phyloP scores from a whole-genome alignment of 2,113 vertebrate genomes.

The Dromiciops gliroides region DNA sequence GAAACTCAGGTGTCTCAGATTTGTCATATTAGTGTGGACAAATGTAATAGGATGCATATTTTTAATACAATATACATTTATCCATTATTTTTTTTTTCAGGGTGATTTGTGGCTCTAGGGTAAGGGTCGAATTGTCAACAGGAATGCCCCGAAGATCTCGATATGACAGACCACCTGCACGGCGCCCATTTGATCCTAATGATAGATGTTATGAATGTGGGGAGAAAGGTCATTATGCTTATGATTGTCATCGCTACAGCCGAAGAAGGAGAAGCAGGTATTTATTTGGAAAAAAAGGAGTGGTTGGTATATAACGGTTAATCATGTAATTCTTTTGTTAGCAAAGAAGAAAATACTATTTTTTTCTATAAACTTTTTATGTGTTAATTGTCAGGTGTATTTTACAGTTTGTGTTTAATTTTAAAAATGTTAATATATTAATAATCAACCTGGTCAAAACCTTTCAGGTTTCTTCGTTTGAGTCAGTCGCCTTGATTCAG shows the following conservation, averaged over 20 bases:
- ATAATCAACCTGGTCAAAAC: conserved; percentile 95
- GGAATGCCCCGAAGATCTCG: conserved; percentile 91
- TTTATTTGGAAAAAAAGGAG: conserved; percentile 63
- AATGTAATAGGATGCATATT: neutral
- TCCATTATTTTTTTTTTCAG: conserved; percentile 74
- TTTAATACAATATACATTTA: conserved; percentile 7
- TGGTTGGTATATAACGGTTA: conserved; percentile 69
- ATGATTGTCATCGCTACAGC: conserved; percentile 92
- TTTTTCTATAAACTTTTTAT: conserved; percentile 73
- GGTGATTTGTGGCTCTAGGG: conserved; percentile 88
- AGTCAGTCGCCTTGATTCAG: conserved; percentile 95
- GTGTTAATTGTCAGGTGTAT: conserved; percentile 83
- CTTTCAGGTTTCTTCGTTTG: conserved; percentile 97
- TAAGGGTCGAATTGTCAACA: conserved; percentile 90
- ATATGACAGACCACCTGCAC: conserved; percentile 88
- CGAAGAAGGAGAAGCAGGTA: conserved; percentile 91
- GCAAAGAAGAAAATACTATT: conserved; percentile 79
- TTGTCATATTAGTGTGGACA: too few species aligned
- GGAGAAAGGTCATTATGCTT: conserved; percentile 94
- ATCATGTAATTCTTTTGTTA: conserved; percentile 79
- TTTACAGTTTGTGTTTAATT: conserved; percentile 84
- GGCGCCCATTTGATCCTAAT: conserved; percentile 91
- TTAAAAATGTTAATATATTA: conserved; percentile 88
- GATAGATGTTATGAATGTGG: conserved; percentile 93
- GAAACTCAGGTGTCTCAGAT: neutral